These are phyloP conservation scores for Rhingia campestris DNA, from an alignment of 2,888 invertebrate species.

Conservation along the genomic window DNA sequence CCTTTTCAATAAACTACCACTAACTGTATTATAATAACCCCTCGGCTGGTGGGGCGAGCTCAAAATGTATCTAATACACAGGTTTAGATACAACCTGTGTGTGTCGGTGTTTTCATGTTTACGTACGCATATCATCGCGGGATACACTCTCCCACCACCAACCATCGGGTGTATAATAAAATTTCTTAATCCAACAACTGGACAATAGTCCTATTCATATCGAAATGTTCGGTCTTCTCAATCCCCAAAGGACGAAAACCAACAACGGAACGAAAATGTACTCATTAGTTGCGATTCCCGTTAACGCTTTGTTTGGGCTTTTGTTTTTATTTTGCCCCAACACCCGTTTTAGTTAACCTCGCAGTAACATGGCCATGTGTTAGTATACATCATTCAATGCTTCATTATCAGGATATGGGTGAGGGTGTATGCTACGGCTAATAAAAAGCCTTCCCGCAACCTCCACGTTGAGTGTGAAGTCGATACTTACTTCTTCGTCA, in stretches of 20 bases:
- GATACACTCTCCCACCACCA: not conserved
- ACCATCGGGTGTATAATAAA: conserved; percentile 53
- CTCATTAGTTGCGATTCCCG: conserved; percentile 56
- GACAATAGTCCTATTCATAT: conserved; percentile 27
- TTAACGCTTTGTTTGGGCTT: conserved; percentile 28
- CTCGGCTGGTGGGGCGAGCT: conserved; percentile 10
- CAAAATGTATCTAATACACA: conserved; percentile 34
- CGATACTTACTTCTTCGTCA: too few species aligned
- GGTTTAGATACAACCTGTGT: not conserved
- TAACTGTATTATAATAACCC: conserved; percentile 35
- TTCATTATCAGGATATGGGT: too few species aligned
- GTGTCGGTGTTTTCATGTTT: not conserved
- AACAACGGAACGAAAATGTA: conserved; percentile 32
- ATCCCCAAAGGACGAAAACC: conserved; percentile 20
- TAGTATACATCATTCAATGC: too few species aligned
- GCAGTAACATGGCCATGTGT: not conserved
- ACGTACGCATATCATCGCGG: not conserved
- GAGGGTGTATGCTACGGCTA: too few species aligned
- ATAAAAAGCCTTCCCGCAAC: too few species aligned
- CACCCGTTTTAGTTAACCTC: too few species aligned
- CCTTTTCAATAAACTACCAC: conserved; percentile 18
- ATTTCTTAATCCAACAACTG: conserved; percentile 63
- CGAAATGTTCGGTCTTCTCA: conserved; percentile 20
- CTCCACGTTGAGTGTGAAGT: too few species aligned
- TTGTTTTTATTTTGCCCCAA: conserved; percentile 29